Evolutionary conservation across 2,113 vertebrate genomes (phyloP), one percentile per base, ranked within the genome.

Genomic region (Daboia siamensis): DNA sequence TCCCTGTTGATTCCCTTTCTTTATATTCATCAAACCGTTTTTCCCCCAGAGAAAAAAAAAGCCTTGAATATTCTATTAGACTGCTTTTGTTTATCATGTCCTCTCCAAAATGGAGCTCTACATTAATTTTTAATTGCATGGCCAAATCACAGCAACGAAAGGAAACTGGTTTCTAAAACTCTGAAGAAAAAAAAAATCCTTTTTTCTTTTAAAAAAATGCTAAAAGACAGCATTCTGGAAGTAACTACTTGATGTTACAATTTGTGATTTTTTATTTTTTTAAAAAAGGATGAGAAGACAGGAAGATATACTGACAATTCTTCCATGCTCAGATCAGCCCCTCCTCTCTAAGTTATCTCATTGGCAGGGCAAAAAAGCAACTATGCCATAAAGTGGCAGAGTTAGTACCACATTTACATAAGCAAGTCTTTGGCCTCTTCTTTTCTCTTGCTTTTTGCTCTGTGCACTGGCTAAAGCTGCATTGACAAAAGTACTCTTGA

Each of bases 81-180:
- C 21, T 57, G 17, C 46, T 91, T 64, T 64, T 80, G 51, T 54
- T 88, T 92, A 55, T 89, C 39, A 89, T 84, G 56, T 84, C 5
- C 64, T 51, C 54, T 9, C 33, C 52, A 26, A 91, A 90, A 74
- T 80, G 44, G 86, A 86, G 54, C 54, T 57, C 44, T 89, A 44
- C 33, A 93, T 87, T 87, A 54, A 90, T 87, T 91, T 91, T 57
- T 52, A 91, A 91, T 69, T 87, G 46, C 24, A 84, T 92, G 52
- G 15, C 57, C 61, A 46, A 86, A 8, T 44, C 46, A 87, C 15
- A 92, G 4, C 11, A 33, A 26, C n/a, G 46, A 64, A 88, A 90
- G 26, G 59, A 87, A 91, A 86, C 55, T 44, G 17, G 33, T 39
- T 21, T 80, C 17, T 39, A 80, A 80, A 80, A 80, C 74, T 44